Evolutionary conservation across 2,797 vertebrate species (phyloP).

Genomic region (Yasuhikotakia modesta): DNA sequence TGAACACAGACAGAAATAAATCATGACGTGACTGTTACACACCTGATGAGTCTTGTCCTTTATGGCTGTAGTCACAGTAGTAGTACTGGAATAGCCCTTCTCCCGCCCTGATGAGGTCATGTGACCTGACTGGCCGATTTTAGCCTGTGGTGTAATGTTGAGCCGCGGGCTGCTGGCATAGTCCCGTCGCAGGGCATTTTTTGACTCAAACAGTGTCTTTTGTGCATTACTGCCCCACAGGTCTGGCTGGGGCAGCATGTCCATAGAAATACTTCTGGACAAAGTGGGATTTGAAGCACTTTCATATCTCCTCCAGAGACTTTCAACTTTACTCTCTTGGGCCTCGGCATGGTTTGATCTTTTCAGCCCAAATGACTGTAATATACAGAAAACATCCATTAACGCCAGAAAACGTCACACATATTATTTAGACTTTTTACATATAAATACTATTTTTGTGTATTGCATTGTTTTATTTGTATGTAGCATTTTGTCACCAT

Average conservation of each 20-base stretch:
- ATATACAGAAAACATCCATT: background rate
- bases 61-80: conserved; percentile 21
- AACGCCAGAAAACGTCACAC: background rate
- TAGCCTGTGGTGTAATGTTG: conserved; percentile 12
- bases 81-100: conserved; percentile 57
- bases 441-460: no score
- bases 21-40: conserved; percentile 21
- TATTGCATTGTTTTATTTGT: no score
- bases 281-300: conserved; percentile 44
- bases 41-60: conserved; percentile 59
- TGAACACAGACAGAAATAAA: conserved; percentile 11
- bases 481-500: no score
- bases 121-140: background rate
- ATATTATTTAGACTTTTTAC: no score
- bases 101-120: conserved; percentile 52
- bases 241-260: conserved; percentile 66
- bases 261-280: conserved; percentile 75
- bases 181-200: conserved; percentile 57
- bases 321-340: conserved; percentile 47
- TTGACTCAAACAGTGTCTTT: conserved; percentile 75
- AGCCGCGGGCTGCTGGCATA: conserved; percentile 58
- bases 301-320: conserved; percentile 45
- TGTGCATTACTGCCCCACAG: conserved; percentile 65
- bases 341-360: conserved; percentile 35
- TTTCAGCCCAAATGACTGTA: conserved; percentile 54